These are phyloP conservation scores for Athene noctua DNA, from an alignment of 2,113 vertebrate genomes.

Conservation along the genomic window DNA sequence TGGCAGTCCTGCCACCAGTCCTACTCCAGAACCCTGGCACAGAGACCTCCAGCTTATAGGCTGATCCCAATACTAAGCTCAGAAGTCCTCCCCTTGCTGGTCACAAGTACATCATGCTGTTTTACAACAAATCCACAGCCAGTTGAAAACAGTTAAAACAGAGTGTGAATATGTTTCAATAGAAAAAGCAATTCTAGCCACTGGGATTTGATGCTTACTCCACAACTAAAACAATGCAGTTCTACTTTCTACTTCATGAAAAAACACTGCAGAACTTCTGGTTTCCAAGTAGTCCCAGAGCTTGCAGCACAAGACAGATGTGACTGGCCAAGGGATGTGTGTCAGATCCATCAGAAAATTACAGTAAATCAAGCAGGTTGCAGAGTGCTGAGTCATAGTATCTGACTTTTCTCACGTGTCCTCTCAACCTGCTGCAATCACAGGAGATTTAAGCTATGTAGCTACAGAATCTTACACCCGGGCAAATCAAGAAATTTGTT, in stretches of 20 bases:
- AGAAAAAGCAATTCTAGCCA: not conserved
- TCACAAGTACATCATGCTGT: not conserved
- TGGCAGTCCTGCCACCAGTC: not conserved
- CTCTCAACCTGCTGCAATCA: not conserved
- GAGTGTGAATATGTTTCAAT: not conserved
- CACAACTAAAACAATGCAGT: not conserved
- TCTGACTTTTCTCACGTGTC: not conserved
- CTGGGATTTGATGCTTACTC: not conserved
- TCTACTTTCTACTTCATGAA: not conserved
- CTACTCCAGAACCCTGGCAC: not conserved
- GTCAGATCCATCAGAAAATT: not conserved
- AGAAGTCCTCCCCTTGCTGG: not conserved
- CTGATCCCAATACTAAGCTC: not conserved
- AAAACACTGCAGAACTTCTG: not conserved
- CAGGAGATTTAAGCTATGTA: not conserved
- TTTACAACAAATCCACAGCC: not conserved
- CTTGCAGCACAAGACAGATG: not conserved
- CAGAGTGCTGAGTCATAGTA: accelerated
- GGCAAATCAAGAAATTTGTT: not conserved
- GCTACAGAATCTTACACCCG: not conserved
- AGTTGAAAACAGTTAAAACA: not conserved
- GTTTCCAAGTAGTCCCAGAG: not conserved
- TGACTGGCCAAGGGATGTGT: not conserved
- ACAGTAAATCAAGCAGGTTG: not conserved
- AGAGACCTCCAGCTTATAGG: not conserved